Conservation (phyloP, 1,140 invertebrate species). For the Heliconius hewitsoni region DNA sequence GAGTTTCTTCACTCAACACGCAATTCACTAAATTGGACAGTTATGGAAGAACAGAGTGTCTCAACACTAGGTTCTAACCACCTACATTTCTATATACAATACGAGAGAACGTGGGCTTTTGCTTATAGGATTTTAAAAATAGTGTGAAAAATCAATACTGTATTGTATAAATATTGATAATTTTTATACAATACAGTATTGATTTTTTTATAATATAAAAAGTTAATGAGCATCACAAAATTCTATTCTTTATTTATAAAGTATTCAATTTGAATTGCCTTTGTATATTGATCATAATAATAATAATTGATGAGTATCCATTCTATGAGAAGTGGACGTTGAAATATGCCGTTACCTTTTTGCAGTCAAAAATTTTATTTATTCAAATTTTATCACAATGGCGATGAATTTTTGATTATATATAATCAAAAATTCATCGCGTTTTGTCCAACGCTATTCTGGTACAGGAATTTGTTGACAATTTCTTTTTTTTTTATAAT, state of each 20-base stretch:
- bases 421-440: neutral
- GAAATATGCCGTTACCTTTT: conserved; percentile 17
- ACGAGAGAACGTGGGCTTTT: too few relatives aligned
- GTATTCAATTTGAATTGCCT: conserved; percentile 15
- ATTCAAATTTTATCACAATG: conserved; percentile 1
- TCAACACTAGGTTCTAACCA: neutral
- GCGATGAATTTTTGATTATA: neutral
- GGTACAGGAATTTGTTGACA: too few relatives aligned
- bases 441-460: too few relatives aligned
- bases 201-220: neutral
- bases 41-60: too few relatives aligned
- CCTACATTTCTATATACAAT: too few relatives aligned
- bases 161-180: too few relatives aligned
- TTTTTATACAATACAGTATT: neutral
- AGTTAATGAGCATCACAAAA: conserved; percentile 21
- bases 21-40: too few relatives aligned
- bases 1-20: too few relatives aligned
- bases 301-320: conserved; percentile 23
- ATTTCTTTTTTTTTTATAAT: too few relatives aligned
- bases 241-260: conserved; percentile 16
- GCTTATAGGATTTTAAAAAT: neutral
- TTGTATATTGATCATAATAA: conserved; percentile 24
- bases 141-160: too few relatives aligned
- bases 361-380: neutral
- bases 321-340: conserved; percentile 15